Percentiles rank a stretch among this genome's conserved stretches.
Conservation (phyloP, 2,888 invertebrate species). For the Agrochola lychnidis region DNA sequence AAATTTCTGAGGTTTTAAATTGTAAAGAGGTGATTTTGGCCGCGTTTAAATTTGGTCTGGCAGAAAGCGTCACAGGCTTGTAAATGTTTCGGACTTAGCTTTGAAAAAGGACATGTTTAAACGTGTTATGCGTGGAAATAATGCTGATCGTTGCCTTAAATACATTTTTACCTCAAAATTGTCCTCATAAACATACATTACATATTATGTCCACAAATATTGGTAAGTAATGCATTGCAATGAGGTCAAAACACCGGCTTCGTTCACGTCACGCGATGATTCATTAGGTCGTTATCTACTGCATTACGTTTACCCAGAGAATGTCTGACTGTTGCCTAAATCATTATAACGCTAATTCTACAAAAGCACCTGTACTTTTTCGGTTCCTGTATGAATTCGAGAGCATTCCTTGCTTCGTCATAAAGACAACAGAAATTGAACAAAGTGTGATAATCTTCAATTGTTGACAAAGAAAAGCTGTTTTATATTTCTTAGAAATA, state of each 20-base stretch:
- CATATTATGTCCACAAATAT: constrained; percentile 30
- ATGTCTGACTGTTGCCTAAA: constrained; percentile 2
- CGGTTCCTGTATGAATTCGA: neutral
- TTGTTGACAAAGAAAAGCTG: constrained; percentile 11
- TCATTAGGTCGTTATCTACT: constrained; percentile 63
- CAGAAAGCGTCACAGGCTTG: no score
- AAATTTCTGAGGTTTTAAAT: neutral
- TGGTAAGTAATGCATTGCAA: constrained; percentile 41
- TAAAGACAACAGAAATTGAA: no score
- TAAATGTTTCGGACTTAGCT: no score
- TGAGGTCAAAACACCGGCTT: constrained; percentile 49
- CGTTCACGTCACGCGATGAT: constrained; percentile 74
- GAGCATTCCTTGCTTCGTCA: no score
- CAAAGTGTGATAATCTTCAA: neutral
- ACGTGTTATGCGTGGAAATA: neutral
- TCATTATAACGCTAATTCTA: neutral
- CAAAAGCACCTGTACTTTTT: neutral
- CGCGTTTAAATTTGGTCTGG: no score
- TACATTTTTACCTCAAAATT: constrained; percentile 5
- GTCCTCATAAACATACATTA: constrained; percentile 13
- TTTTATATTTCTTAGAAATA: constrained; percentile 2
- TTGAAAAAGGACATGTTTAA: neutral
- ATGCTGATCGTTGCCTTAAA: neutral
- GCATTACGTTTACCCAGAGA: constrained; percentile 54
- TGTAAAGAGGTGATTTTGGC: no score